A percentile compares a stretch with the other conserved stretches of the same genome.
Evolutionary conservation across 2,888 invertebrate species (phyloP).

Genomic region (Rhorus exstirpatorius): DNA sequence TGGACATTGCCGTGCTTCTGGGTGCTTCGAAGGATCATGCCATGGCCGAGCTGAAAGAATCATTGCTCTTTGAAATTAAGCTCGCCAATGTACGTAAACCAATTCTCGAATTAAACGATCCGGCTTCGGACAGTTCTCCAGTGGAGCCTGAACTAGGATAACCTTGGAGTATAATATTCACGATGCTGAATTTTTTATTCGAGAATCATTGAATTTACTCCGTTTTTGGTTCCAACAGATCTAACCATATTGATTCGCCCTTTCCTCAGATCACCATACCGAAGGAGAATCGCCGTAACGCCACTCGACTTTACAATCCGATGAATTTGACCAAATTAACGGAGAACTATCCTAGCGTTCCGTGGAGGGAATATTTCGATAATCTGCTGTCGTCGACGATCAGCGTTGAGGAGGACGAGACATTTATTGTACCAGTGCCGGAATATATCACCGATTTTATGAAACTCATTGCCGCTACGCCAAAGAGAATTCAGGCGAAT

Average conservation of each 20-base stretch:
- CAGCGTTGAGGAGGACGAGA: slow-evolving; percentile 89
- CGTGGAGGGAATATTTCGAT: slow-evolving; percentile 95
- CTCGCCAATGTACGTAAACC: slow-evolving; percentile 94
- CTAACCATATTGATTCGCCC: too few relatives aligned
- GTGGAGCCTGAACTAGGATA: too few relatives aligned
- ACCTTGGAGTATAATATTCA: too few relatives aligned
- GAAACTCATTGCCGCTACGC: slow-evolving; percentile 87
- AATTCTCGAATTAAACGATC: too few relatives aligned
- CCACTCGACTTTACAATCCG: slow-evolving; percentile 96
- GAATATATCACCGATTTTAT: slow-evolving; percentile 92
- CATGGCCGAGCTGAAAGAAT: slow-evolving; percentile 91
- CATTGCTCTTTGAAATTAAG: slow-evolving; percentile 95
- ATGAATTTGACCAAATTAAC: slow-evolving; percentile 94
- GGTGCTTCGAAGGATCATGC: slow-evolving; percentile 92
- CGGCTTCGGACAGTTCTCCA: too few relatives aligned
- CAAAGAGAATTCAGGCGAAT: slow-evolving; percentile 92
- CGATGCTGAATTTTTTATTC: too few relatives aligned
- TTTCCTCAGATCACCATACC: slow-evolving; percentile 87
- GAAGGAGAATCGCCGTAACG: slow-evolving; percentile 95
- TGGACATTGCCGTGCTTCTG: slow-evolving; percentile 94
- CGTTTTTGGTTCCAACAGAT: too few relatives aligned
- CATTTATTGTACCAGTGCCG: slow-evolving; percentile 94
- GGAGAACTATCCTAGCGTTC: slow-evolving; percentile 91
- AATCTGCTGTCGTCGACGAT: slow-evolving; percentile 91
- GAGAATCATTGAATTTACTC: too few relatives aligned